Base-by-base conservation (phyloP, 1,140 invertebrate species). In the Drosophila pallidifrons region DNA sequence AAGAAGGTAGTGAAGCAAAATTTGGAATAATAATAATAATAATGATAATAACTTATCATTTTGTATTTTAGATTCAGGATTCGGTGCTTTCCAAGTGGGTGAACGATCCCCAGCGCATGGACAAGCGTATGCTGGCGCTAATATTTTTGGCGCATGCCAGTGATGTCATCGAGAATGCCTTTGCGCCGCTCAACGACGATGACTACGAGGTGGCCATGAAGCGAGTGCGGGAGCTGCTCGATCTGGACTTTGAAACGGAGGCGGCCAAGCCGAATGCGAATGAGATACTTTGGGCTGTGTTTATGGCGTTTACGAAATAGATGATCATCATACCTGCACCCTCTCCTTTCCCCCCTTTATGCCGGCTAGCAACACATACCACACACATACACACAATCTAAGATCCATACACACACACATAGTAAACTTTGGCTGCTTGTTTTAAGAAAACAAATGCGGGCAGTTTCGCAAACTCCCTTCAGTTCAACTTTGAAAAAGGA, bases 161-260 rank as follows among this genome's bases (percentile, higher is more conserved):
- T 52, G 99, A 99, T 94, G 99, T 99, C 11, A 94, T 99, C 4
- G 99, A 99, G 94, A 99, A 99, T 94, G 99, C 99, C n/a, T 99
- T 99, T 94, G 98, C 98, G 16, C 98, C 99, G 1, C 94, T 99
- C 1, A 99, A 98, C 45, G 98, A 99, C 93, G 98, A 99, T 90
- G 99, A 99, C 93, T 99, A 99, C 92, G 99, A 99, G 94, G 94
- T 99, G 69, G 99, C 98, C 47, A 99, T 99, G 96, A 97, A 98
- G 87, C 95, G 99, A 89, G 98, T 99, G 25, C 95, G 99, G 68
- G 97, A 99, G 91, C 94, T 99, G 20, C 94, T 99, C 55, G 99
- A 99, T 91, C 94, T 99, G 55, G 99, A 99, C 93, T 98, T 99
- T 93, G 99, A 99, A 93, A 95, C 96, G 35, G 98, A 99, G 94